phyloP scores from a whole-genome alignment of 2,888 invertebrate species.

The Acanthosepion lycidas region DNA sequence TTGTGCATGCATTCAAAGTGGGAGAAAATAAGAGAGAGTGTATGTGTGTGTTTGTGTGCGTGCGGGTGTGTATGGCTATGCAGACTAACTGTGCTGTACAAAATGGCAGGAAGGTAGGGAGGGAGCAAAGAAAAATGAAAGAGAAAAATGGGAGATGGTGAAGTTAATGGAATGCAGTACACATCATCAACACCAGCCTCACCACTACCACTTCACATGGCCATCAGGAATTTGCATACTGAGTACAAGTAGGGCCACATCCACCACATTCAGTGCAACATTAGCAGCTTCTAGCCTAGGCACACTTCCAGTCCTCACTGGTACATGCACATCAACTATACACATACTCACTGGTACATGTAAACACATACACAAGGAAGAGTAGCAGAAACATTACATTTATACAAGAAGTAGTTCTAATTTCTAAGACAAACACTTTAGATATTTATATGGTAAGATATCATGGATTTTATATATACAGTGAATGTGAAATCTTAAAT shows the following conservation, averaged over 20 bases:
- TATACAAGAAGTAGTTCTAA: neutral
- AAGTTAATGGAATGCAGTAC: slow-evolving; percentile 14
- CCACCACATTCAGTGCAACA: slow-evolving; percentile 33
- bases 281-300: neutral
- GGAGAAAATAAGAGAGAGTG: neutral
- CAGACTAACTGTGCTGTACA: neutral
- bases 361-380: neutral
- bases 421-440: neutral
- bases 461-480: neutral
- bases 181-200: neutral
- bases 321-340: no score
- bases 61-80: neutral
- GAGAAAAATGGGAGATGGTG: neutral
- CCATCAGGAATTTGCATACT: slow-evolving; percentile 22
- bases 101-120: neutral
- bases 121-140: neutral
- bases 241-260: slow-evolving; percentile 11
- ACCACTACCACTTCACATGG: neutral
- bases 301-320: neutral
- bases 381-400: neutral
- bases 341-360: no score
- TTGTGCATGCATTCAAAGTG: neutral
- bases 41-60: slow-evolving; percentile 8
- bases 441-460: neutral
- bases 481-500: no score